Evolutionary conservation across 1,140 invertebrate genomes (phyloP).

Genomic region (Eciton burchellii): DNA sequence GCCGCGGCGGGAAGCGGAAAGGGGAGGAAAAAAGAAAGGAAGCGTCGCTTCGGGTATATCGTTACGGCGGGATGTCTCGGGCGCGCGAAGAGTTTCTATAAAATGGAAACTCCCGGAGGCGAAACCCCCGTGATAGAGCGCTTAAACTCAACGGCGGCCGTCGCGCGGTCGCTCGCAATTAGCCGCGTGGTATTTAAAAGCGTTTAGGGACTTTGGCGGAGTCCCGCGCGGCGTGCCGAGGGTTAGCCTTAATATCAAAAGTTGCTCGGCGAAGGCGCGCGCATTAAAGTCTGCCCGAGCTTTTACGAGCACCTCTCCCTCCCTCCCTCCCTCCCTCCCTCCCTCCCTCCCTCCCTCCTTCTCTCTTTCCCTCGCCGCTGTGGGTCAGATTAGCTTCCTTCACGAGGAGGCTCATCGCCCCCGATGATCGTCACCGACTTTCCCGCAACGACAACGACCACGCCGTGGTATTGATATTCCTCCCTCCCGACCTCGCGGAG

Average conservation of each 20-base stretch:
- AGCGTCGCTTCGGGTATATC: constrained; percentile 11
- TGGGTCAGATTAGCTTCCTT: constrained; percentile 58
- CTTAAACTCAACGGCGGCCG: constrained; percentile 53
- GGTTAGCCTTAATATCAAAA: constrained; percentile 52
- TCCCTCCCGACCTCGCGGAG: background rate
- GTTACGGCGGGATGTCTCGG: constrained; percentile 24
- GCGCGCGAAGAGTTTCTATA: constrained; percentile 13
- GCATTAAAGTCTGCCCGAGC: constrained; percentile 34
- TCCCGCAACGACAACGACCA: constrained; percentile 5
- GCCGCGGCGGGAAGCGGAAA: background rate
- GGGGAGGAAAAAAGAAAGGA: background rate
- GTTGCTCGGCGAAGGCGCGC: background rate
- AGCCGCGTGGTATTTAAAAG: constrained; percentile 64
- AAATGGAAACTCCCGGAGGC: background rate
- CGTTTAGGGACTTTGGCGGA: constrained; percentile 28
- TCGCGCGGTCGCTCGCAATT: constrained; percentile 51
- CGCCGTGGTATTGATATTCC: constrained; percentile 45
- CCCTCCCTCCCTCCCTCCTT: too few species aligned
- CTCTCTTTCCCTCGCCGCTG: too few species aligned
- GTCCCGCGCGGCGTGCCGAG: background rate
- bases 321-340: too few species aligned
- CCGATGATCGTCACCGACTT: constrained; percentile 47
- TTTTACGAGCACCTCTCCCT: constrained; percentile 47
- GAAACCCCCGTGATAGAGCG: constrained; percentile 6
- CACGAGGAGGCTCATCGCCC: constrained; percentile 25